These are phyloP conservation scores for Podarcis lilfordi DNA, from an alignment of 2,797 vertebrate species.

Conservation along the genomic window DNA sequence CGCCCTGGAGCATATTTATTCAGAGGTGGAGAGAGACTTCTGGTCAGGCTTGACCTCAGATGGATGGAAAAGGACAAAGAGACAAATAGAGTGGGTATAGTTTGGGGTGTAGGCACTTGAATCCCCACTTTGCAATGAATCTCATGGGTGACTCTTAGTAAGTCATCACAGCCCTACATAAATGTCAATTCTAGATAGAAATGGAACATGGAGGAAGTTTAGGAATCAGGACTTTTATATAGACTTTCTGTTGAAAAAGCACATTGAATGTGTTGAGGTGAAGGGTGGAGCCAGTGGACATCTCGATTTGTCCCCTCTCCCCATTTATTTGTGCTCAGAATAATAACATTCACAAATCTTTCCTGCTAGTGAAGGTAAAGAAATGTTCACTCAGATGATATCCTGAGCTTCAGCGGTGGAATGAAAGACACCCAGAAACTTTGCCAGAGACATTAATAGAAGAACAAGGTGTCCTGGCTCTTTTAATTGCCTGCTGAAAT, in stretches of 20 bases:
- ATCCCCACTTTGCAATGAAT: neutral
- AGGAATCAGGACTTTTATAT: neutral
- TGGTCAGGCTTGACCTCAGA: neutral
- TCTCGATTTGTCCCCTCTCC: neutral
- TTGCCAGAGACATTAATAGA: conserved; percentile 35
- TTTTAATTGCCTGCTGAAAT: conserved; percentile 45
- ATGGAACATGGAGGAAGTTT: neutral
- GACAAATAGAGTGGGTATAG: neutral
- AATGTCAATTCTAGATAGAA: neutral
- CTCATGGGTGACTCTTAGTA: neutral
- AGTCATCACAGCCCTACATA: neutral
- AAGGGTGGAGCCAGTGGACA: neutral
- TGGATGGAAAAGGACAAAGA: neutral
- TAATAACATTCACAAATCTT: neutral
- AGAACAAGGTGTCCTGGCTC: conserved; percentile 25
- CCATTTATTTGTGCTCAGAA: too few species aligned
- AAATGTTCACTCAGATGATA: neutral
- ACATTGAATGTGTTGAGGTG: neutral
- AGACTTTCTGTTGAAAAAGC: neutral
- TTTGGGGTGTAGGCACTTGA: neutral
- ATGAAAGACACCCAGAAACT: conserved; percentile 1
- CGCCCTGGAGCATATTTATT: too few species aligned
- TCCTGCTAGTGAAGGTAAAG: neutral
- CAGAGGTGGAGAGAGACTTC: too few species aligned
- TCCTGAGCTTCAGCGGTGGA: neutral